phyloP scores from a whole-genome alignment of 2,888 invertebrate genomes.

The Synergus itoensis region DNA sequence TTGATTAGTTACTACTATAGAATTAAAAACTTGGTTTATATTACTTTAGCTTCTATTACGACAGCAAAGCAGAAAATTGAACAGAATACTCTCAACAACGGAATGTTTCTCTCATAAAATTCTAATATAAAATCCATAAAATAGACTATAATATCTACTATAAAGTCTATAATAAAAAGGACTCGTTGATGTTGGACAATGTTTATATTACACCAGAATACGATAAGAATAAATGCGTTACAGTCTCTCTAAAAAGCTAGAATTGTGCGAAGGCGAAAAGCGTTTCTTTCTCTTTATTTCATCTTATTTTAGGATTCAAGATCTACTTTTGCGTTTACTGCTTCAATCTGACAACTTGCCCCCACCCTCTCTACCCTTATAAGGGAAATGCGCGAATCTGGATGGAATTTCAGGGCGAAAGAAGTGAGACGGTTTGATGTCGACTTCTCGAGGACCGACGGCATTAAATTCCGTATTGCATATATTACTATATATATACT shows the following conservation, averaged over 20 bases:
- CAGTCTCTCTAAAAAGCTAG: neutral
- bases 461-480: neutral
- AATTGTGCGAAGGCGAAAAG: neutral
- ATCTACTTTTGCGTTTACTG: neutral
- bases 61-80: neutral
- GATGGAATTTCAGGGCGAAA: neutral
- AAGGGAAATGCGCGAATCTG: neutral
- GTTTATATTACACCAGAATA: neutral
- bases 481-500: slow-evolving; percentile 8
- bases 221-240: neutral
- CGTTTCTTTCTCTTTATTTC: neutral
- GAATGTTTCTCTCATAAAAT: neutral
- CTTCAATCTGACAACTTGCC: neutral
- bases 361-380: neutral
- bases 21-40: no score
- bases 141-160: neutral
- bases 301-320: neutral
- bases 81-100: neutral
- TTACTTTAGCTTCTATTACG: neutral
- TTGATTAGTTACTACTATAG: no score
- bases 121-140: neutral
- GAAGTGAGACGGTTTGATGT: neutral
- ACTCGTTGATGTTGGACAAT: neutral
- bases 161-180: neutral
- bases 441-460: slow-evolving; percentile 23